A percentile compares a stretch with the other conserved stretches of the same genome.
Conservation (phyloP, 2,113 vertebrate genomes). For the Pelvicachromis taeniatus region DNA sequence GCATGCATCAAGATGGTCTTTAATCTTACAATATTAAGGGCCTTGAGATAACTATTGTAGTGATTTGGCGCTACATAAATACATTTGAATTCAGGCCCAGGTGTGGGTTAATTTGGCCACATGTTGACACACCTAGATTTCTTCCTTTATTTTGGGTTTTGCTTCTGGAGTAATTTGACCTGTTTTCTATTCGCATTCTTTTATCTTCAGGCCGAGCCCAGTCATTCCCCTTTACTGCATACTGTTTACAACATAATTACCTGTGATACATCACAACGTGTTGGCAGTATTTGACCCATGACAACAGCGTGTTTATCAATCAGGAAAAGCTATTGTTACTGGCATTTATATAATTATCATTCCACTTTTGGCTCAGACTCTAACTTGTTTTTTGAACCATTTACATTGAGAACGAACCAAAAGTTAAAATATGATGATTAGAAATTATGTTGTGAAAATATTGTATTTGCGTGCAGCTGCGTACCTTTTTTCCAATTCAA, state of each 20-base stretch:
- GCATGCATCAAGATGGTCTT: no score
- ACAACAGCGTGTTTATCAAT: background rate
- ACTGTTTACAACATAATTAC: conserved; percentile 55
- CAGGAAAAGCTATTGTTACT: background rate
- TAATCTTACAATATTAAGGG: no score
- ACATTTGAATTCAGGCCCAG: background rate
- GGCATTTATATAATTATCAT: background rate
- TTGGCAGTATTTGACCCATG: background rate
- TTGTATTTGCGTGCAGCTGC: background rate
- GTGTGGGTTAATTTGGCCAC: background rate
- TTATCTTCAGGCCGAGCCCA: background rate
- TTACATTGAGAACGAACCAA: background rate
- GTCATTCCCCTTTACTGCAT: background rate
- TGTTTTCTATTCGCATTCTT: background rate
- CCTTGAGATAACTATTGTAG: no score
- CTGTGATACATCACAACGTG: background rate
- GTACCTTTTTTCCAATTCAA: background rate
- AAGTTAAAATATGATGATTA: background rate
- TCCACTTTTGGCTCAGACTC: background rate
- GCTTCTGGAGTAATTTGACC: background rate
- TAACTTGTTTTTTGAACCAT: background rate
- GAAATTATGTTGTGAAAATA: background rate
- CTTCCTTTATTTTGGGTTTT: background rate
- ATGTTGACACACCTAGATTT: background rate
- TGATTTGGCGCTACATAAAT: background rate